Conservation (phyloP, 2,888 invertebrate genomes). For the Nephrotoma appendiculata region DNA sequence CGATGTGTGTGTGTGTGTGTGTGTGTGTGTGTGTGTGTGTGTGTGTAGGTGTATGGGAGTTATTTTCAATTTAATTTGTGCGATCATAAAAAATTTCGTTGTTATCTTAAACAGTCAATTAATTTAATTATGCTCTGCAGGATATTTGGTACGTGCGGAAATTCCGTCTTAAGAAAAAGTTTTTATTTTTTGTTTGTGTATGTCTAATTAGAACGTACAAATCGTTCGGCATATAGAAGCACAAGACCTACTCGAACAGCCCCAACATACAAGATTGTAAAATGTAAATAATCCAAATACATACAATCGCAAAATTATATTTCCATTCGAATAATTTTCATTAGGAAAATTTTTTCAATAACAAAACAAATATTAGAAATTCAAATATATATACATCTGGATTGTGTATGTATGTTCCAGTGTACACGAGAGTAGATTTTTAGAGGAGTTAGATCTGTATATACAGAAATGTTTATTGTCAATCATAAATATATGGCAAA, state of each 20-base stretch:
- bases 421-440: neutral
- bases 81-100: neutral
- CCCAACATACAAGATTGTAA: neutral
- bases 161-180: neutral
- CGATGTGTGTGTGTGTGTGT: neutral
- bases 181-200: neutral
- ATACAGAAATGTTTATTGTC: neutral
- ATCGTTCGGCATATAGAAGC: neutral
- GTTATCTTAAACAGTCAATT: neutral
- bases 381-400: neutral
- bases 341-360: neutral
- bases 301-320: neutral
- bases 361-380: neutral
- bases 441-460: neutral
- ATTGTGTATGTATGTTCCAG: neutral
- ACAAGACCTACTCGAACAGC: neutral
- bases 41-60: neutral
- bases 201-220: neutral
- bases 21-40: neutral
- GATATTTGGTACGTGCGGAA: neutral
- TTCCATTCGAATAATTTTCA: neutral
- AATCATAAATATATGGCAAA: neutral
- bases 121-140: neutral
- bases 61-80: neutral
- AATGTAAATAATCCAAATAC: neutral